These are phyloP conservation scores for Camponotus fellah DNA, from an alignment of 2,888 invertebrate genomes.

Conservation along the genomic window DNA sequence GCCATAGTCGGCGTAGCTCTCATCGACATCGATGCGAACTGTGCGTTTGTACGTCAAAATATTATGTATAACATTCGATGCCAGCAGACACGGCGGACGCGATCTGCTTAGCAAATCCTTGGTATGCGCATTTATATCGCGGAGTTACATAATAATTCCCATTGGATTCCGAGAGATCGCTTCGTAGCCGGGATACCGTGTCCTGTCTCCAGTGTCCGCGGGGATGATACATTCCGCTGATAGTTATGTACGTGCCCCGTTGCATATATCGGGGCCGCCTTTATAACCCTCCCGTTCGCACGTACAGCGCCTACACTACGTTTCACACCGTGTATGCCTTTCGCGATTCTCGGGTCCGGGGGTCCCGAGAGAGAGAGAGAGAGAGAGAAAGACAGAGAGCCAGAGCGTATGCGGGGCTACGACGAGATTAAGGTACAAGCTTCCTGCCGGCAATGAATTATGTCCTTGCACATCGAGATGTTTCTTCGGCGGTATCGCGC, in stretches of 20 bases:
- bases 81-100: background rate
- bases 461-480: conserved; percentile 74
- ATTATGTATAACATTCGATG: conserved; percentile 51
- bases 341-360: conserved; percentile 35
- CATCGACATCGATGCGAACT: conserved; percentile 39
- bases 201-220: conserved; percentile 66
- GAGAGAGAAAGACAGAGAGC: background rate
- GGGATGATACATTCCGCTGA: conserved; percentile 78
- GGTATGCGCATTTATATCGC: conserved; percentile 73
- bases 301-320: conserved; percentile 68
- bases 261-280: conserved; percentile 69
- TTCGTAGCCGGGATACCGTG: conserved; percentile 74
- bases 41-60: conserved; percentile 19
- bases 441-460: conserved; percentile 80
- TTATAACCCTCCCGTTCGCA: conserved; percentile 71
- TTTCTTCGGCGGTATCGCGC: conserved; percentile 75
- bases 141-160: conserved; percentile 79
- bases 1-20: background rate
- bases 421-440: conserved; percentile 80
- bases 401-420: conserved; percentile 58
- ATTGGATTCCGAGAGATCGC: conserved; percentile 75
- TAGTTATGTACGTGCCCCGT: conserved; percentile 71
- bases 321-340: conserved; percentile 64
- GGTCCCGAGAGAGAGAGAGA: conserved; percentile 5
- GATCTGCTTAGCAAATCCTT: conserved; percentile 65